Base-by-base conservation (phyloP, 2,888 invertebrate genomes). In the Chaetogeoica ovagalla region DNA sequence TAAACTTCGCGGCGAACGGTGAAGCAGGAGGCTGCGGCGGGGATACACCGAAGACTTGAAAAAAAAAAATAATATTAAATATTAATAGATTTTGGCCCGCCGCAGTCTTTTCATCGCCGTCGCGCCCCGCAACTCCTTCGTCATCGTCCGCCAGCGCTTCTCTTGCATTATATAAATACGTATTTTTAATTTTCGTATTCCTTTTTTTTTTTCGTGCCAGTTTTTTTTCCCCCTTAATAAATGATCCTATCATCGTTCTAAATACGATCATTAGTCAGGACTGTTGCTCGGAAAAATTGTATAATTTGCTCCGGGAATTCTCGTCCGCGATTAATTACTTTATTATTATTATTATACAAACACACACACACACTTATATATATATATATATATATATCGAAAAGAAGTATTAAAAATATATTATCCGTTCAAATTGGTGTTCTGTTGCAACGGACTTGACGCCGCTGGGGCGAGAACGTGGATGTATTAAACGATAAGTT, bases 261-360 rank as follows among this genome's bases (percentile, higher is more conserved):
- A 79, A 71, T 71, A 79, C 70, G 63, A 79, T 79, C 79, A 79
- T 79, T 79, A 79, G 79, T 79, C 79, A 79, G 71, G n/a, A 63
- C 70, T 79, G 79, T 70, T 79, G 71, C 63, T 62, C 55, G 57
- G 30, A 19, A 63, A 71, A 79, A 79, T 15, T 63, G 52, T 65
- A 71, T 79, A 71, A 79, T 79, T 79, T 71, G 71, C 79, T 63
- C 23, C 21, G 79, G 71, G 79, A 71, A 79, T 79, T 65, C 62
- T 79, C 57, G 70, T 79, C 39, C 55, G 57, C 63, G 70, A 79
- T 79, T 79, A 79, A 79, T 79, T 71, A 65, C 13, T 13, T 13
- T 48, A 48, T 48, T 48, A 48, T n/a, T n/a, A n/a, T n/a, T n/a
- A n/a, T n/a, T n/a, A n/a, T n/a, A n/a, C n/a, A n/a, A n/a, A n/a